Percentiles rank a stretch among this genome's conserved stretches.
Evolutionary conservation across 2,888 invertebrate species (phyloP).

Genomic region (Glyphotaelius pellucidus): DNA sequence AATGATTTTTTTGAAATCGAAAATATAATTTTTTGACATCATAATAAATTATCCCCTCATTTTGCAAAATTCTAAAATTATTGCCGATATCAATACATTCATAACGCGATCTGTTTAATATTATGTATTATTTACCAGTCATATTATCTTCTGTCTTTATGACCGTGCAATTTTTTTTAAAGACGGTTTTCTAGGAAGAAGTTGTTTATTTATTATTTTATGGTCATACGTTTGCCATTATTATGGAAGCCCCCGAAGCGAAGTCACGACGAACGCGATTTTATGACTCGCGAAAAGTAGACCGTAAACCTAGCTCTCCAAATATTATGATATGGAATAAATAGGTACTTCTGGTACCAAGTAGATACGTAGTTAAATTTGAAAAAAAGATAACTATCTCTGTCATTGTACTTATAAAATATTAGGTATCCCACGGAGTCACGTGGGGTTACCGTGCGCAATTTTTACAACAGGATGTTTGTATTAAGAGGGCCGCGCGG

Average conservation of each 20-base stretch:
- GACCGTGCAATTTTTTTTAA: background rate
- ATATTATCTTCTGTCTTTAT: background rate
- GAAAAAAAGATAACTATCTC: background rate
- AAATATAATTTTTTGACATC: too few species aligned
- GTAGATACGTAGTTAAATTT: background rate
- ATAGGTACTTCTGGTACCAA: background rate
- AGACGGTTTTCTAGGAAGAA: background rate
- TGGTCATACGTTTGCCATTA: slow-evolving; percentile 39
- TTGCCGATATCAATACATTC: background rate
- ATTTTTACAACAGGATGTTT: too few species aligned
- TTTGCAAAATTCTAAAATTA: background rate
- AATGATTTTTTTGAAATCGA: too few species aligned
- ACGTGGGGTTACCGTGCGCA: too few species aligned
- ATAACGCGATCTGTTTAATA: too few species aligned
- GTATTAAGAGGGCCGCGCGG: too few species aligned
- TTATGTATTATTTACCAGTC: background rate
- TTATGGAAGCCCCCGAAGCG: slow-evolving; percentile 55
- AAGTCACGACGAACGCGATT: slow-evolving; percentile 57
- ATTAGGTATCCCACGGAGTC: background rate
- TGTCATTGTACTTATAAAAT: background rate
- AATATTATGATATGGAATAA: background rate
- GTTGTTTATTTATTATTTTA: background rate
- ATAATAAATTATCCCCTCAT: too few species aligned
- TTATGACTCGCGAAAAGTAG: slow-evolving; percentile 37
- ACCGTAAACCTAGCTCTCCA: slow-evolving; percentile 26